Conservation (phyloP, 2,797 vertebrate species). For the Artibeus lituratus region DNA sequence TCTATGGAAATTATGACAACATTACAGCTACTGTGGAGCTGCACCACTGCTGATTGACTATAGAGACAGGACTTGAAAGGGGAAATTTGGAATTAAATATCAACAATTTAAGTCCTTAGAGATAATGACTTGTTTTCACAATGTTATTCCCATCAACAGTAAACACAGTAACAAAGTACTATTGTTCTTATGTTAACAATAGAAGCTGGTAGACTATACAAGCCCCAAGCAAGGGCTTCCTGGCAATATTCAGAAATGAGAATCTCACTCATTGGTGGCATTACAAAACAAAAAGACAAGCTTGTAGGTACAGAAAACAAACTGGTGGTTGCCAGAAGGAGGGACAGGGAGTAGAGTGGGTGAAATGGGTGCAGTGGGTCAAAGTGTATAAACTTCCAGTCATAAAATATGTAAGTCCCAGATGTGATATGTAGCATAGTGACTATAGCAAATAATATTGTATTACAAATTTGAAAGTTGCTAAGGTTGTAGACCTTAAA, state of each 20-base stretch:
- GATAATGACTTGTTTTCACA: conserved; percentile 36
- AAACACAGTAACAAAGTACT: conserved; percentile 48
- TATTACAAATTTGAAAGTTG: background rate
- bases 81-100: conserved; percentile 58
- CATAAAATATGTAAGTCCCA: background rate
- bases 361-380: background rate
- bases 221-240: background rate
- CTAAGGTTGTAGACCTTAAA: background rate
- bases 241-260: background rate
- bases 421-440: background rate
- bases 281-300: background rate
- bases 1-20: conserved; percentile 79
- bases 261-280: background rate
- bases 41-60: background rate
- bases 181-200: conserved; percentile 1
- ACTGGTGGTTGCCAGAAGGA: background rate
- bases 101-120: conserved; percentile 57
- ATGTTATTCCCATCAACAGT: conserved; percentile 28
- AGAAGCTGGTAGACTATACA: background rate
- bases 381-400: background rate
- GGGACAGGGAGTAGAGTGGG: too few relatives aligned
- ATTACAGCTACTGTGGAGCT: conserved; percentile 41
- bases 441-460: background rate
- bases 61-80: conserved; percentile 42
- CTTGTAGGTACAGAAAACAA: background rate